Conservation (phyloP, 2,113 vertebrate species). For the Ailurus styani region DNA sequence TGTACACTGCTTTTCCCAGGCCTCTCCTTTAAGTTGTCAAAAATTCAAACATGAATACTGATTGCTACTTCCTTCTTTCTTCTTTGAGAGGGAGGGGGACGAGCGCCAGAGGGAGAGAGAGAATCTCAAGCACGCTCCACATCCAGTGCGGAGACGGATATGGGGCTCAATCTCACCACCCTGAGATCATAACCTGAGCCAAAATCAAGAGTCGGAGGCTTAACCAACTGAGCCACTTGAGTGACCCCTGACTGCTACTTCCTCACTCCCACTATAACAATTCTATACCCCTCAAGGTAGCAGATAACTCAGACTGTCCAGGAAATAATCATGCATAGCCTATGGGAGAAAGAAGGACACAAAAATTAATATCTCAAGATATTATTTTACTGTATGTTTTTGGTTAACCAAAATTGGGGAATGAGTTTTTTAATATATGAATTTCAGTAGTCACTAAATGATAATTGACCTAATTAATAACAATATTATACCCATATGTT, state of each 20-base stretch:
- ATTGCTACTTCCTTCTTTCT: background rate
- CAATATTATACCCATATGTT: background rate
- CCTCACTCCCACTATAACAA: background rate
- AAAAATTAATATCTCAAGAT: background rate
- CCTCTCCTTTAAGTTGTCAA: background rate
- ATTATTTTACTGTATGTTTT: background rate
- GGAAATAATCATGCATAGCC: background rate
- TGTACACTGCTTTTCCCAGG: background rate
- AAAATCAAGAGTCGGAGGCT: background rate
- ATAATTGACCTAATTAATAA: background rate
- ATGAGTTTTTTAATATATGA: background rate
- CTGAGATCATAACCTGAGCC: background rate
- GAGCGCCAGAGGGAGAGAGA: background rate
- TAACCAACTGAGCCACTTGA: background rate
- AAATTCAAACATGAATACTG: background rate
- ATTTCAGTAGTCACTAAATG: background rate
- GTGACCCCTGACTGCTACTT: background rate
- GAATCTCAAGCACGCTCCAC: too few relatives aligned
- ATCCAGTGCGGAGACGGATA: background rate
- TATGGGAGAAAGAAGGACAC: background rate
- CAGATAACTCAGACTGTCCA: background rate
- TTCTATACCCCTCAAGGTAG: background rate
- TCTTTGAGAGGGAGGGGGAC: background rate
- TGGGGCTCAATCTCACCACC: background rate
- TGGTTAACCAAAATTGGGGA: background rate